Evolutionary conservation across 2,888 invertebrate genomes (phyloP), one percentile per base, ranked within the genome.

Genomic region (Lepeophtheirus nordmannii): DNA sequence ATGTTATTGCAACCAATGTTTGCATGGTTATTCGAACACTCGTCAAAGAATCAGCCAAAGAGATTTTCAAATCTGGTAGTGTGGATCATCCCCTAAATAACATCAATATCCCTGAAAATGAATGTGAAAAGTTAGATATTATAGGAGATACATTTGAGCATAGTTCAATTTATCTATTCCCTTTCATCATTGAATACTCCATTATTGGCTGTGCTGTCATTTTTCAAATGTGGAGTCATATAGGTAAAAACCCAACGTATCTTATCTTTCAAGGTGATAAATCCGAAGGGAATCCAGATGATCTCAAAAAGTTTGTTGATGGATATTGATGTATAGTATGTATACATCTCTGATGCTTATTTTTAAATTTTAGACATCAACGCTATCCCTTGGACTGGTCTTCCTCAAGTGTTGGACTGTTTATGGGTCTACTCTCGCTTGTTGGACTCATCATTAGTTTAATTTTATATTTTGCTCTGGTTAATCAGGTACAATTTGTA

Each of bases 11-110:
- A 12, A 94, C 96, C 65, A 97, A 97, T 76, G 82, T 96, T 65
- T 96, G 96, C 77, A 91, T 96, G 11, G 97, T 96, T 96, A 88
- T 96, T 71, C 82, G 91, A 68, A 92, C 92, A 0, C 78, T 94
- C 71, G 90, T 90, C 1, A 80, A 89, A 69, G 90, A 91, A 23
- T 59, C 60, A 7, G 60, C 23, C 60, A 59, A 59, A n/a, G 60
- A 59, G 60, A 22, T 59, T 9, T 17, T 30, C 60, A 22, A 38
- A 59, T 12, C 53, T n/a, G 17, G 53, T 20, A 53, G 17, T 53
- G 17, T n/a, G n/a, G 17, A 53, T 20, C 53, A 53, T 53, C 53
- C 53, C 53, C 8, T 53, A 53, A 17, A n/a, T 20, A 53, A 8
- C 8, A 17, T 3, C n/a, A 23, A 59, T 9, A 7, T 30, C 1